These are phyloP conservation scores for Cyclargus thomasi DNA, from an alignment of 1,140 invertebrate species.

Conservation along the genomic window DNA sequence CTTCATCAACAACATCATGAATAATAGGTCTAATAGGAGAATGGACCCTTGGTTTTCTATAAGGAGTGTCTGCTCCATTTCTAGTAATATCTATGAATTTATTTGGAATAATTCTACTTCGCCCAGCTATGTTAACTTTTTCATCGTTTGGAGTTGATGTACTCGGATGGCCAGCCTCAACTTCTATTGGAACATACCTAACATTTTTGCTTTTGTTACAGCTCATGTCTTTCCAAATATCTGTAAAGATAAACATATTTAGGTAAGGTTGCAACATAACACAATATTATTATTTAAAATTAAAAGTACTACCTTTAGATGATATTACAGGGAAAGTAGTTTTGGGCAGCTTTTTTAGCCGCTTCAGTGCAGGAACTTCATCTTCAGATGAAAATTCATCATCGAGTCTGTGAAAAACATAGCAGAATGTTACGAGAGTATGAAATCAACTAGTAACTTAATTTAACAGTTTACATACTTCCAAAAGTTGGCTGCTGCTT, in stretches of 20 bases:
- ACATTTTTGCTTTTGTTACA: conserved; percentile 44
- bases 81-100: conserved; percentile 41
- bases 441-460: neutral
- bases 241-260: conserved; percentile 34
- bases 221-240: conserved; percentile 38
- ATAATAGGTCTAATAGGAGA: conserved; percentile 46
- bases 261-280: neutral
- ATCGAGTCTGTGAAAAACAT: conserved; percentile 45
- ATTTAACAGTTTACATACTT: conserved; percentile 37
- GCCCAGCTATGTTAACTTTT: conserved; percentile 27
- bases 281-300: neutral
- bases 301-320: conserved; percentile 38
- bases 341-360: conserved; percentile 45
- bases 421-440: conserved; percentile 5
- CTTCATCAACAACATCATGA: conserved; percentile 49
- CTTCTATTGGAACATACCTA: conserved; percentile 57
- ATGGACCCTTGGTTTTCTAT: conserved; percentile 43
- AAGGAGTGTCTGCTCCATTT: conserved; percentile 42
- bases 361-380: conserved; percentile 49
- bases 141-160: conserved; percentile 58
- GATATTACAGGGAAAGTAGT: conserved; percentile 50
- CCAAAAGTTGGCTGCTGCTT: conserved; percentile 55
- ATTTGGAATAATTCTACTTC: conserved; percentile 41
- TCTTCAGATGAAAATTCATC: conserved; percentile 57
- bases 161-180: conserved; percentile 51